Evolutionary conservation across 2,113 vertebrate genomes (phyloP).

Genomic region (Hippocampus comes): DNA sequence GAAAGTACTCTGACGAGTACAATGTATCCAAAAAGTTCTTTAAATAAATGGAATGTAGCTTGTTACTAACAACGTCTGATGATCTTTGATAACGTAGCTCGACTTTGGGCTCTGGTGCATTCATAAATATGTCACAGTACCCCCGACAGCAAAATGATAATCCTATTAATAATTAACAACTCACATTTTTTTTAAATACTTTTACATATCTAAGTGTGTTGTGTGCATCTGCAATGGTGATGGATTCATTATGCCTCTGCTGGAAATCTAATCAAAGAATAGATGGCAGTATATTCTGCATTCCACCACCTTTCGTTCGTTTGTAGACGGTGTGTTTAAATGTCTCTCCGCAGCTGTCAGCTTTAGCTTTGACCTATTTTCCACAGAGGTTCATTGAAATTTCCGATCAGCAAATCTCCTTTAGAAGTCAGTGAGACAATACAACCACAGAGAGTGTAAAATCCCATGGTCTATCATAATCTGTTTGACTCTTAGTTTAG

Average conservation of each 20-base stretch:
- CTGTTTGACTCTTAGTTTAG: background rate
- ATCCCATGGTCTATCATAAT: background rate
- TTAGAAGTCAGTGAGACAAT: background rate
- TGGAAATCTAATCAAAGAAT: constrained; percentile 12
- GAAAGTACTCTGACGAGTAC: background rate
- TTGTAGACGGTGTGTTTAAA: background rate
- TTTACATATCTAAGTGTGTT: constrained; percentile 6
- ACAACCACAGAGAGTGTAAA: background rate
- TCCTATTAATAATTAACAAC: constrained; percentile 25
- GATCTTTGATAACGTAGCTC: constrained; percentile 21
- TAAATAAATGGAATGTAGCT: background rate
- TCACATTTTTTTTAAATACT: constrained; percentile 9
- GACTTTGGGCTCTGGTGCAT: constrained; percentile 4
- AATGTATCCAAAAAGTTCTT: background rate
- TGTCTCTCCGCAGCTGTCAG: constrained; percentile 13
- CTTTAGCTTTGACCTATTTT: constrained; percentile 52
- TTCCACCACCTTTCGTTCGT: background rate
- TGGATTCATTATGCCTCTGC: constrained; percentile 11
- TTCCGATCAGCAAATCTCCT: constrained; percentile 22
- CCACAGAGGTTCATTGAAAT: constrained; percentile 59
- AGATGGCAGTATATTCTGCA: background rate
- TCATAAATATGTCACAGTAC: constrained; percentile 13
- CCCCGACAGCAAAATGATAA: constrained; percentile 19
- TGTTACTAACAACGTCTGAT: background rate
- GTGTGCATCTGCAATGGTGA: constrained; percentile 8